A percentile compares a stretch with the other conserved stretches of the same genome.
These are phyloP conservation scores for Gari tellinella DNA, from an alignment of 2,888 invertebrate species.

Conservation along the genomic window DNA sequence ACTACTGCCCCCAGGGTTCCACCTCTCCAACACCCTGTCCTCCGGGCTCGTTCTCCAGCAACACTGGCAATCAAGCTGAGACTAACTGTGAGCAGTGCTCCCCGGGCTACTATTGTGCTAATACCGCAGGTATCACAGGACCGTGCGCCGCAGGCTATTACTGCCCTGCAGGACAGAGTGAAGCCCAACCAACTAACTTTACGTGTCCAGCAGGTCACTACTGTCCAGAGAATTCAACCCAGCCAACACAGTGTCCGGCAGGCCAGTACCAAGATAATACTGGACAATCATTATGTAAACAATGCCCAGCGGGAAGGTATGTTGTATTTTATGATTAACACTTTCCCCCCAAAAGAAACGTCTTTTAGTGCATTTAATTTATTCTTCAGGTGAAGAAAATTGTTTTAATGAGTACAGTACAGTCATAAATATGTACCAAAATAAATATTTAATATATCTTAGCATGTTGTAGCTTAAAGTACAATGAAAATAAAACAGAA, in stretches of 20 bases:
- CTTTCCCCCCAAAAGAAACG: too few relatives aligned
- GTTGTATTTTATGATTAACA: conserved; percentile 12
- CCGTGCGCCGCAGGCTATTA: conserved; percentile 85
- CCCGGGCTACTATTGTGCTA: conserved; percentile 80
- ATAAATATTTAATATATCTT: too few relatives aligned
- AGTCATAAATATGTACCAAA: too few relatives aligned
- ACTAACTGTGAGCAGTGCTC: conserved; percentile 77
- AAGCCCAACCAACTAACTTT: conserved; percentile 86
- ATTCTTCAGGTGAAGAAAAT: too few relatives aligned
- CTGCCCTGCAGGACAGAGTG: conserved; percentile 97
- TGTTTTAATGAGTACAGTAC: too few relatives aligned
- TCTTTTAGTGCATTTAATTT: too few relatives aligned
- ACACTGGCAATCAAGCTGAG: conserved; percentile 72
- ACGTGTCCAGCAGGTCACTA: conserved; percentile 82
- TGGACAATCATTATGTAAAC: conserved; percentile 73
- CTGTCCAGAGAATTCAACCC: conserved; percentile 75
- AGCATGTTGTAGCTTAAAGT: too few relatives aligned
- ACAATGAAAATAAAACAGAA: too few relatives aligned
- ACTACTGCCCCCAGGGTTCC: conserved; percentile 78
- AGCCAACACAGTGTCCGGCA: conserved; percentile 74
- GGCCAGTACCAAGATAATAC: conserved; percentile 80
- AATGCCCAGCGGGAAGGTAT: conserved; percentile 80
- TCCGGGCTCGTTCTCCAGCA: conserved; percentile 78
- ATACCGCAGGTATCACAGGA: conserved; percentile 76
- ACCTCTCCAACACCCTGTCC: conserved; percentile 78